phyloP scores from a whole-genome alignment of 2,113 vertebrate genomes.

The Etheostoma spectabile region DNA sequence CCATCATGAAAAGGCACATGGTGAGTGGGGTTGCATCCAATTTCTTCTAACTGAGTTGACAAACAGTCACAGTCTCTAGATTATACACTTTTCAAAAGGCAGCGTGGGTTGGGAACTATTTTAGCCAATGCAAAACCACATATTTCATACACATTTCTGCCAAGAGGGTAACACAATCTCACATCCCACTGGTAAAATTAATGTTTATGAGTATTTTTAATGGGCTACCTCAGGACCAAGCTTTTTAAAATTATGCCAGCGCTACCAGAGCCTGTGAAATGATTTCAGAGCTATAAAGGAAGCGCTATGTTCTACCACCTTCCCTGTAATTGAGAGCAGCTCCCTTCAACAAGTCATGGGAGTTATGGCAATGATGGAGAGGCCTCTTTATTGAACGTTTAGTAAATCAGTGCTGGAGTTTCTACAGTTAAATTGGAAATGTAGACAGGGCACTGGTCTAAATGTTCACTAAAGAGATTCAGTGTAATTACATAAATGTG shows the following conservation, averaged over 20 bases:
- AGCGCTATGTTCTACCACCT: constrained; percentile 73
- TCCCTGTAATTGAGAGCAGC: constrained; percentile 70
- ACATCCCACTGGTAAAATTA: constrained; percentile 90
- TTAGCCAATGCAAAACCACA: constrained; percentile 89
- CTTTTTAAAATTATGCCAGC: constrained; percentile 90
- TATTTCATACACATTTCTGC: constrained; percentile 88
- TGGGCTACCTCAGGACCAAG: constrained; percentile 88
- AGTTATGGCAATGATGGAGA: constrained; percentile 62
- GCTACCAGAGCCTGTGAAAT: constrained; percentile 77
- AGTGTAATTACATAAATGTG: constrained; percentile 9
- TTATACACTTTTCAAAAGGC: constrained; percentile 74
- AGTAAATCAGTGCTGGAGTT: constrained; percentile 45
- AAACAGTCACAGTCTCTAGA: constrained; percentile 63
- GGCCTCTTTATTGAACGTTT: constrained; percentile 54
- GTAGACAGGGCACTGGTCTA: background rate
- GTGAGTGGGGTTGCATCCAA: constrained; percentile 48
- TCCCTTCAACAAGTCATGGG: constrained; percentile 65
- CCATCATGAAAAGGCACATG: constrained; percentile 59
- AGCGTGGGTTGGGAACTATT: constrained; percentile 73
- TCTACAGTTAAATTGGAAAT: constrained; percentile 38
- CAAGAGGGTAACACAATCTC: constrained; percentile 91
- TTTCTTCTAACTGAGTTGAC: constrained; percentile 61
- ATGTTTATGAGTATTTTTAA: constrained; percentile 95
- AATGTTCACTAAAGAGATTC: constrained; percentile 36
- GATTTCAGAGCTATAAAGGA: constrained; percentile 80